These are phyloP conservation scores for Heliopora coerulea DNA, from an alignment of 92 coral and sea anemone genomes.

Conservation along the genomic window DNA sequence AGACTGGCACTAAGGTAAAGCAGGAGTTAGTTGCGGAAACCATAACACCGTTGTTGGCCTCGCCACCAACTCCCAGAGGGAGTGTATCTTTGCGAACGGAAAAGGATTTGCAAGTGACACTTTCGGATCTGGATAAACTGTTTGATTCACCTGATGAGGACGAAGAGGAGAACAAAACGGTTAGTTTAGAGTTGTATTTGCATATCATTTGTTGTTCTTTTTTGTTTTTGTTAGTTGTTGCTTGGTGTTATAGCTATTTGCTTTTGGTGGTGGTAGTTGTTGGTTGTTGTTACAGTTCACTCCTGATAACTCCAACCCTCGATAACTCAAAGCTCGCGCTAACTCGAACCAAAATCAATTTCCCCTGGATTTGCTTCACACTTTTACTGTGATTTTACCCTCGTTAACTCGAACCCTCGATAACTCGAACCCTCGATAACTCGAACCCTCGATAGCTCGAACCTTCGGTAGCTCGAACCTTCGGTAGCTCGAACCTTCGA, in stretches of 20 bases:
- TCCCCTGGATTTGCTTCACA: too few relatives aligned
- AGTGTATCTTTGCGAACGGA: conserved; percentile 72
- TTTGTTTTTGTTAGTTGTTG: too few relatives aligned
- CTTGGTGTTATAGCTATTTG: background rate
- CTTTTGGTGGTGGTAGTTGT: background rate
- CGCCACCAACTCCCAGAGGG: conserved; percentile 85
- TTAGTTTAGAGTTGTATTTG: conserved; percentile 12
- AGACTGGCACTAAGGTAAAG: conserved; percentile 50
- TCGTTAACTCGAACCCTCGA: too few relatives aligned
- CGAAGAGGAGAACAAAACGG: conserved; percentile 51
- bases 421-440: too few relatives aligned
- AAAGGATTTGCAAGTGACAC: conserved; percentile 86
- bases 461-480: too few relatives aligned
- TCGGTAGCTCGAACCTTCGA: too few relatives aligned
- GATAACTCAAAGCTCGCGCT: too few relatives aligned
- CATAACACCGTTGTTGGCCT: conserved; percentile 46
- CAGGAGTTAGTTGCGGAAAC: conserved; percentile 10
- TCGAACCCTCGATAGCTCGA: too few relatives aligned
- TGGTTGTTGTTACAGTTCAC: too few relatives aligned
- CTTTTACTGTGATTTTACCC: too few relatives aligned
- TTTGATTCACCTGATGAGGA: conserved; percentile 94
- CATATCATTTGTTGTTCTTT: background rate
- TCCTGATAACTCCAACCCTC: too few relatives aligned
- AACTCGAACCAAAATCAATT: too few relatives aligned
- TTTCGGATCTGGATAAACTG: conserved; percentile 80